A percentile compares a stretch with the other conserved stretches of the same genome.
These are phyloP conservation scores for Cyrtonyx montezumae DNA, from an alignment of 2,113 vertebrate species.

Conservation along the genomic window DNA sequence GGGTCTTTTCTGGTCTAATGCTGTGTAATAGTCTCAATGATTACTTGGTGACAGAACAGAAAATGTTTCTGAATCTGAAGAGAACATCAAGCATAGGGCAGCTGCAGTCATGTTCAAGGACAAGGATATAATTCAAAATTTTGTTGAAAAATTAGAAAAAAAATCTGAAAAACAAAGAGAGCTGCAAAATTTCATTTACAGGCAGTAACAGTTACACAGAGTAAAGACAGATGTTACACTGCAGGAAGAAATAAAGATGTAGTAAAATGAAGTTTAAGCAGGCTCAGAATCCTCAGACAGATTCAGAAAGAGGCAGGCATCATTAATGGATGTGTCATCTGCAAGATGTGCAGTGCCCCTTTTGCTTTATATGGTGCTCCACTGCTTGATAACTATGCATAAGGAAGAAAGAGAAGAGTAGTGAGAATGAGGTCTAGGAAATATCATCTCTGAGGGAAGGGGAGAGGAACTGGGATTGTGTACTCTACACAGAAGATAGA, in stretches of 20 bases:
- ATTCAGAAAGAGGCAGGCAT: neutral
- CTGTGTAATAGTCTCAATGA: neutral
- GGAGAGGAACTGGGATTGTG: neutral
- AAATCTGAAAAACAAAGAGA: neutral
- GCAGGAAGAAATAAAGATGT: neutral
- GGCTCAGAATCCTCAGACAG: neutral
- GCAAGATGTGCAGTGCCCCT: neutral
- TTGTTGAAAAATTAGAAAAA: neutral
- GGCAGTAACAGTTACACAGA: neutral
- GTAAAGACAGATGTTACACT: neutral
- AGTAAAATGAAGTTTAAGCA: neutral
- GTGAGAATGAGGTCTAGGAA: neutral
- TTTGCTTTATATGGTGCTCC: neutral
- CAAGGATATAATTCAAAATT: neutral
- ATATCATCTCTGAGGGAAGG: neutral
- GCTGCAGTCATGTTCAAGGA: neutral
- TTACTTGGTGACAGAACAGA: neutral
- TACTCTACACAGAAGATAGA: accelerated
- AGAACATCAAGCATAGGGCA: neutral
- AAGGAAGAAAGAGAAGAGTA: neutral
- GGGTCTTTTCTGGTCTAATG: neutral
- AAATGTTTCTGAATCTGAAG: neutral
- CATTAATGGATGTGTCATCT: neutral
- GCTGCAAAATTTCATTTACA: neutral
- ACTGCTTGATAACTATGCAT: neutral